Evolutionary conservation across 2,113 vertebrate genomes (phyloP).

Genomic region (Notiomystis cincta): DNA sequence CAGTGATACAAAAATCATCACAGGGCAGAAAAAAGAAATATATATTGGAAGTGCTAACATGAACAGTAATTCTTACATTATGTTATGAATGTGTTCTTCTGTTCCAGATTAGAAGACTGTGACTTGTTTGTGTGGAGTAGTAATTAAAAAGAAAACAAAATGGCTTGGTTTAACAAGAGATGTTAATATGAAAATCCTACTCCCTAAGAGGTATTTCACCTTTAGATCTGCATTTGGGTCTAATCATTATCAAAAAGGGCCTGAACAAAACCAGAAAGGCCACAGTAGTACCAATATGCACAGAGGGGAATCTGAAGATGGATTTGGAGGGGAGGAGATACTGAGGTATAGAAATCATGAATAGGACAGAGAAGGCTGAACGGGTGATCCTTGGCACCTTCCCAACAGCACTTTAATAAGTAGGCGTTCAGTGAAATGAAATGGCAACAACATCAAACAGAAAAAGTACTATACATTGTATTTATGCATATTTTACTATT

Average conservation of each 20-base stretch:
- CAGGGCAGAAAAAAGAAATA: neutral
- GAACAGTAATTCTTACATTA: neutral
- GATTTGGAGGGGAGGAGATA: conserved; percentile 17
- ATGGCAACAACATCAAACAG: conserved; percentile 42
- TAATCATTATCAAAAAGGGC: neutral
- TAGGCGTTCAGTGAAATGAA: neutral
- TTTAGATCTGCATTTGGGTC: neutral
- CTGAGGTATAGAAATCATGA: conserved; percentile 48
- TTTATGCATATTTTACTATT: conserved; percentile 40
- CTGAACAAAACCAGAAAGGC: neutral
- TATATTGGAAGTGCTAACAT: neutral
- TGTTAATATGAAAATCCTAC: neutral
- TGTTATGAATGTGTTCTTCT: neutral
- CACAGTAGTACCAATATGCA: neutral
- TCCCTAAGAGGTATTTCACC: neutral
- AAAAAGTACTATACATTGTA: conserved; percentile 27
- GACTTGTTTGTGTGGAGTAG: neutral
- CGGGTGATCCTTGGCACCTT: neutral
- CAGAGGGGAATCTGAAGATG: neutral
- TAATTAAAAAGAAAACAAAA: neutral
- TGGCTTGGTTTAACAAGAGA: neutral
- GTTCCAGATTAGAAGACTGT: neutral
- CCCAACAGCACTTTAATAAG: conserved; percentile 17
- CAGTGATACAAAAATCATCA: neutral
- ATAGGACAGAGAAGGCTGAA: conserved; percentile 5